A percentile compares a stretch with the other conserved stretches of the same genome.
phyloP scores from a whole-genome alignment of 2,888 invertebrate genomes.

The Caenorhabditis sinica region DNA sequence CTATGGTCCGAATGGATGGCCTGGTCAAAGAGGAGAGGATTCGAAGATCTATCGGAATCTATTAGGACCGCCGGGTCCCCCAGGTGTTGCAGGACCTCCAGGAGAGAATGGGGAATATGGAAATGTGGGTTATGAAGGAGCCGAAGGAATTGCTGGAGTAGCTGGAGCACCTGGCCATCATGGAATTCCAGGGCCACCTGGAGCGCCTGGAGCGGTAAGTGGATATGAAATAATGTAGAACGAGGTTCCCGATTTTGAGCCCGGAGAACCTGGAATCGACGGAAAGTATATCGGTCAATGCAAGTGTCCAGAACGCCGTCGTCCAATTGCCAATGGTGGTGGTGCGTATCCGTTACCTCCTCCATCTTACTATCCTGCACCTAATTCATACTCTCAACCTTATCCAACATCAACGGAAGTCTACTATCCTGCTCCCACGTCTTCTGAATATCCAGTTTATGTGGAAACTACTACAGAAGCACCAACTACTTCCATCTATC shows the following conservation, averaged over 20 bases:
- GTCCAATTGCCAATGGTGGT: slow-evolving; percentile 29
- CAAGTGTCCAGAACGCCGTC: slow-evolving; percentile 52
- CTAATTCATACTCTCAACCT: neutral
- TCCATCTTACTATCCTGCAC: neutral
- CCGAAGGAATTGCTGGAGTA: slow-evolving; percentile 33
- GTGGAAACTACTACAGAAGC: slow-evolving; percentile 27
- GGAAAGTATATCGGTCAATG: slow-evolving; percentile 40
- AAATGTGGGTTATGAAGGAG: slow-evolving; percentile 10
- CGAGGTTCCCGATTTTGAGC: slow-evolving; percentile 33
- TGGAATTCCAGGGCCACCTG: slow-evolving; percentile 64
- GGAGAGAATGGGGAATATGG: slow-evolving; percentile 46
- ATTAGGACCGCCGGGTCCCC: slow-evolving; percentile 46
- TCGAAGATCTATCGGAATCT: slow-evolving; percentile 43
- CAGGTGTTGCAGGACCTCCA: slow-evolving; percentile 47
- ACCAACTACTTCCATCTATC: slow-evolving; percentile 47
- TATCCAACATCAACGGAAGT: slow-evolving; percentile 30
- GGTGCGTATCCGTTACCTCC: slow-evolving; percentile 16
- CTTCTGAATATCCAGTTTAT: slow-evolving; percentile 1
- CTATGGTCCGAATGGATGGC: slow-evolving; percentile 49
- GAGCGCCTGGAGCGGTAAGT: slow-evolving; percentile 55
- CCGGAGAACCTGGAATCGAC: slow-evolving; percentile 51
- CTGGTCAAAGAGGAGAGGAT: slow-evolving; percentile 46
- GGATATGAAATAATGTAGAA: too few relatives aligned
- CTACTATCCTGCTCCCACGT: slow-evolving; percentile 7
- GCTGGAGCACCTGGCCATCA: slow-evolving; percentile 48